A percentile compares a stretch with the other conserved stretches of the same genome.
phyloP scores from a whole-genome alignment of 2,113 vertebrate species.

The Paradisaea rubra region DNA sequence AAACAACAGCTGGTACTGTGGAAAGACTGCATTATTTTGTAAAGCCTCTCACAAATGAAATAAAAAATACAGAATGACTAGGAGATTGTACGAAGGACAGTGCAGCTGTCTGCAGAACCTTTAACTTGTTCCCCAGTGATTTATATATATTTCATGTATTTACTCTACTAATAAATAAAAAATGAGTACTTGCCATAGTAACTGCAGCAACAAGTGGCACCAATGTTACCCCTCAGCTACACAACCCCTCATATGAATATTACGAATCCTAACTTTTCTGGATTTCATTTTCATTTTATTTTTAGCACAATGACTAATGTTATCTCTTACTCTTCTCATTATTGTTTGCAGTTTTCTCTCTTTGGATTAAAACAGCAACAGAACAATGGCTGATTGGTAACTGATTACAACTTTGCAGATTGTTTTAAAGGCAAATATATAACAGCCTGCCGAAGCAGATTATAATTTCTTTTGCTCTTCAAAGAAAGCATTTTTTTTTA shows the following conservation, averaged over 20 bases:
- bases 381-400: not conserved
- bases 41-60: not conserved
- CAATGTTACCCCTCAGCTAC: not conserved
- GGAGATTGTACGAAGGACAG: not conserved
- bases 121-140: slow-evolving; percentile 21
- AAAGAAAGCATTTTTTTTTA: not conserved
- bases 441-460: not conserved
- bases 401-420: not conserved
- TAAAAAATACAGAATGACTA: slow-evolving; percentile 7
- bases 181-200: slow-evolving; percentile 20
- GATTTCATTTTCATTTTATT: not conserved
- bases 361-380: not conserved
- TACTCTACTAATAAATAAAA: slow-evolving; percentile 48
- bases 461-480: not conserved
- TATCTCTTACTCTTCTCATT: not conserved
- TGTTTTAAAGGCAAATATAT: not conserved
- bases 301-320: not conserved
- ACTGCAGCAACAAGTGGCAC: slow-evolving; percentile 48
- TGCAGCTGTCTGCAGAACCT: slow-evolving; percentile 25
- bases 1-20: not conserved
- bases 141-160: slow-evolving; percentile 55
- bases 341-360: not conserved
- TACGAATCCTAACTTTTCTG: not conserved
- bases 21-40: not conserved
- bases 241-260: not conserved